Conservation (phyloP, 2,113 vertebrate species). For the Trematomus loennbergii region DNA sequence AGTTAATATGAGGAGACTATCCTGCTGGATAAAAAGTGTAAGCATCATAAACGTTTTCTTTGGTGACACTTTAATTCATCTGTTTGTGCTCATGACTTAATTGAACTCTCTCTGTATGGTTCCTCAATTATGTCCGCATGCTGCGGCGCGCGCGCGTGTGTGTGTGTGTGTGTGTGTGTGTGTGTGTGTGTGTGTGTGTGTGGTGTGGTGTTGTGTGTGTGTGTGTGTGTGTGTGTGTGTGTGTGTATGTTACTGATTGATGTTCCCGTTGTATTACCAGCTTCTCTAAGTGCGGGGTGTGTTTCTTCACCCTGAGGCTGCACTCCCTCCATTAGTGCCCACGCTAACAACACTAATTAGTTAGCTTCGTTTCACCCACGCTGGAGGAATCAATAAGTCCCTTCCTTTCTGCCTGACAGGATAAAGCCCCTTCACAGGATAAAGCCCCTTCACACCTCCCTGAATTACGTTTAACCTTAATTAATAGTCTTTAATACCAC, state of each 20-base stretch:
- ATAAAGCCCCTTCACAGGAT: constrained; percentile 45
- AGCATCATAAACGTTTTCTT: no score
- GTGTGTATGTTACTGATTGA: constrained; percentile 22
- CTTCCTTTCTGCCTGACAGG: constrained; percentile 29
- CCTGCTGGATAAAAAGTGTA: no score
- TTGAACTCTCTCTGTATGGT: constrained; percentile 12
- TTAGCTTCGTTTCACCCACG: constrained; percentile 42
- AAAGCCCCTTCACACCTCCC: constrained; percentile 17
- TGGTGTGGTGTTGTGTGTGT: neutral
- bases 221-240: constrained; percentile 31
- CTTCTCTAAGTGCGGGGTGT: constrained; percentile 60
- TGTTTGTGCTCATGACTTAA: neutral
- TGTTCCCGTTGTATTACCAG: constrained; percentile 44
- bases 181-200: constrained; percentile 10
- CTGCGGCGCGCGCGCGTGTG: no score
- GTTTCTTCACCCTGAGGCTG: constrained; percentile 58
- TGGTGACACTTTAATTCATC: neutral
- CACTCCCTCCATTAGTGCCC: constrained; percentile 69
- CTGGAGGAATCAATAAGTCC: constrained; percentile 56
- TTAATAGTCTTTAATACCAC: constrained; percentile 12
- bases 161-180: constrained; percentile 18
- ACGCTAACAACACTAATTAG: constrained; percentile 73
- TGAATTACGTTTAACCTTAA: constrained; percentile 9
- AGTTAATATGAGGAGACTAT: no score
- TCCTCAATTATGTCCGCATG: neutral